Percentiles rank a stretch among this genome's conserved stretches.
phyloP scores from a whole-genome alignment of 2,797 vertebrate species.

The Aratinga solstitialis region DNA sequence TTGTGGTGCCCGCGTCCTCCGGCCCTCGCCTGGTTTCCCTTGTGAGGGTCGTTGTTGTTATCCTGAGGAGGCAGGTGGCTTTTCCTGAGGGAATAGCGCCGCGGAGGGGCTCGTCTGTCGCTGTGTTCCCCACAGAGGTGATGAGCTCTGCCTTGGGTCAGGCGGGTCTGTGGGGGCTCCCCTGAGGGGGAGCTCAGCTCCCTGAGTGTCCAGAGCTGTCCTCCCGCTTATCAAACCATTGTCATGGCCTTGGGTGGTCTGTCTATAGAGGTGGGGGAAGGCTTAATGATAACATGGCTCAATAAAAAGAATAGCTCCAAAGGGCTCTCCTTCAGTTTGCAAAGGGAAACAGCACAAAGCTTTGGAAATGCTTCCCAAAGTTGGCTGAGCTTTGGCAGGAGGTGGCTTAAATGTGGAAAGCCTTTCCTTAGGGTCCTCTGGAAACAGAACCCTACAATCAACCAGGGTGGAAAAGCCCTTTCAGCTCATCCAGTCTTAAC shows the following conservation, averaged over 20 bases:
- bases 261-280: not conserved
- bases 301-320: accelerated
- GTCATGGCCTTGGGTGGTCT: not conserved
- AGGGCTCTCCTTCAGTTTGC: not conserved
- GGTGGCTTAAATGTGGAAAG: not conserved
- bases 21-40: too few relatives aligned
- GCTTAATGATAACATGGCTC: accelerated
- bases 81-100: accelerated
- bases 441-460: not conserved
- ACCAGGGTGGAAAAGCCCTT: not conserved
- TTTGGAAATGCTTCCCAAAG: not conserved
- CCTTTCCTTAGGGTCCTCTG: accelerated
- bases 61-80: not conserved
- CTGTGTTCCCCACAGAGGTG: too few relatives aligned
- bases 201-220: accelerated
- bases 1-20: accelerated
- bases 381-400: not conserved
- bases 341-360: not conserved
- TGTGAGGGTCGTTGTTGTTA: too few relatives aligned
- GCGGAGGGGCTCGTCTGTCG: accelerated
- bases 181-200: not conserved
- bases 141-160: not conserved
- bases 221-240: not conserved
- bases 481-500: not conserved
- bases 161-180: not conserved